Evolutionary conservation across 1,140 invertebrate species (phyloP).

Genomic region (Penaeus indicus): DNA sequence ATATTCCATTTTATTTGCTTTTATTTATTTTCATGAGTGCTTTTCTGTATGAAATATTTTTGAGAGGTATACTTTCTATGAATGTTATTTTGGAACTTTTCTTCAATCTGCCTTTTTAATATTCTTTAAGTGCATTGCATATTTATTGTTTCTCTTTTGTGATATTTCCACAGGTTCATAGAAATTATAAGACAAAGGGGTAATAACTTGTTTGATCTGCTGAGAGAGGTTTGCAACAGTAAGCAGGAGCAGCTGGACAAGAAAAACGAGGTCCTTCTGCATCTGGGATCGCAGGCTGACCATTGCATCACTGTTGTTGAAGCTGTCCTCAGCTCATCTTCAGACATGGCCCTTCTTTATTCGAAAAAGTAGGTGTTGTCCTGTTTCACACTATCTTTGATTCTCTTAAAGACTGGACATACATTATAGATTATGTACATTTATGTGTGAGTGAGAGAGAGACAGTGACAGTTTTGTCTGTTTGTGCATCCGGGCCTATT

Average conservation of each 20-base stretch:
- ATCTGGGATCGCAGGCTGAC: constrained; percentile 85
- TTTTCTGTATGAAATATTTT: too few species aligned
- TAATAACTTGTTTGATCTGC: constrained; percentile 82
- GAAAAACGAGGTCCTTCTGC: constrained; percentile 84
- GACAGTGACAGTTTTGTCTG: too few species aligned
- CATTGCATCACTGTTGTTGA: constrained; percentile 88
- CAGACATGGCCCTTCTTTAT: constrained; percentile 86
- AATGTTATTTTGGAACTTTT: too few species aligned
- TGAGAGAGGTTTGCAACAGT: constrained; percentile 86
- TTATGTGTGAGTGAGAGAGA: too few species aligned
- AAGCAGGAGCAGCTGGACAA: constrained; percentile 86
- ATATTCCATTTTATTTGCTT: too few species aligned
- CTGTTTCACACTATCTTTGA: background rate
- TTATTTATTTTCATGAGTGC: too few species aligned
- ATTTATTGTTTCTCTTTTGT: background rate
- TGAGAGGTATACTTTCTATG: too few species aligned
- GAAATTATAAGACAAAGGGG: constrained; percentile 86
- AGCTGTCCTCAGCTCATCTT: constrained; percentile 82
- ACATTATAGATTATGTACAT: background rate
- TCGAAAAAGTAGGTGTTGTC: constrained; percentile 80
- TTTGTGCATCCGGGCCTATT: too few species aligned
- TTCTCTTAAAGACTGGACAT: too few species aligned
- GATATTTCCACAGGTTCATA: constrained; percentile 76
- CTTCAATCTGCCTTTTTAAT: background rate
- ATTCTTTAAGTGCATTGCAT: background rate